Conservation (phyloP, 2,113 vertebrate genomes). For the Pampusana beccarii region DNA sequence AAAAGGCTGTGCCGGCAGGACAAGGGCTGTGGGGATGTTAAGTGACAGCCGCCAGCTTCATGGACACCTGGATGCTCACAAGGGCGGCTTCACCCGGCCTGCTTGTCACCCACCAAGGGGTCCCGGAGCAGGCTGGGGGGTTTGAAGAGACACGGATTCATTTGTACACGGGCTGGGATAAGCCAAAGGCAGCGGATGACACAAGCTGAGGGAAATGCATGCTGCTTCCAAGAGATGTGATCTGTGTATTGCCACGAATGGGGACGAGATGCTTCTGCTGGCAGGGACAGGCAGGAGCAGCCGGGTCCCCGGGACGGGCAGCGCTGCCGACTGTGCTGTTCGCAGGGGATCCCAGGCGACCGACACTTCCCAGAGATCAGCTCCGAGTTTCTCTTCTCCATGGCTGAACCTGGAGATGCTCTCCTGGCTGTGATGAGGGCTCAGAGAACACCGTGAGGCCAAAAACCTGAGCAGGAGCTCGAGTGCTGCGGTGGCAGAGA, state of each 20-base stretch:
- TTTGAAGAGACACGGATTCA: not conserved
- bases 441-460: not conserved
- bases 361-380: not conserved
- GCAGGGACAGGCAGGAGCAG: not conserved
- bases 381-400: not conserved
- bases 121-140: rapidly evolving
- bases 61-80: rapidly evolving
- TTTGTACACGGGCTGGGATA: not conserved
- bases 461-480: not conserved
- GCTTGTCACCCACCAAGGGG: not conserved
- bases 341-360: rapidly evolving
- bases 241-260: rapidly evolving
- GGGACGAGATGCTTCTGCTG: not conserved
- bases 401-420: not conserved
- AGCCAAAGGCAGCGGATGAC: rapidly evolving
- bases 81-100: not conserved
- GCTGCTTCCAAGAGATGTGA: not conserved
- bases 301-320: rapidly evolving
- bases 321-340: rapidly evolving
- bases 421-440: not conserved
- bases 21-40: not conserved
- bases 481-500: not conserved
- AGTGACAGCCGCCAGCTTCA: not conserved
- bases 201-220: rapidly evolving
- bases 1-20: not conserved